These are phyloP conservation scores for Labeo rohita DNA, from an alignment of 2,113 vertebrate species.

Conservation along the genomic window DNA sequence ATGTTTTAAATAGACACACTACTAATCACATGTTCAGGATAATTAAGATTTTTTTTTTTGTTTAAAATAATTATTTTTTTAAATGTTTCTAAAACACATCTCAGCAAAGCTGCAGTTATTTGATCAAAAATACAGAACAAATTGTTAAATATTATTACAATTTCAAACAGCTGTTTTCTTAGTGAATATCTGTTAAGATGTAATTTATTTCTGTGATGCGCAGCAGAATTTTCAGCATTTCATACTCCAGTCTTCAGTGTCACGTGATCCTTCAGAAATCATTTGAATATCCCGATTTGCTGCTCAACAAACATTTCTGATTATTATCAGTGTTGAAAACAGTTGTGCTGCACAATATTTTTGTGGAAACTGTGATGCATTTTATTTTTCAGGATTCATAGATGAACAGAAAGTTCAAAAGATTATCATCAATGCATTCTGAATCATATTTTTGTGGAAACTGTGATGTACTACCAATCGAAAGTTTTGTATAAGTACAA, in stretches of 20 bases:
- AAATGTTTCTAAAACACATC: neutral
- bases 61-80: too few species aligned
- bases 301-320: too few species aligned
- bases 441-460: too few species aligned
- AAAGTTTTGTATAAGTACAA: too few species aligned
- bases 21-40: too few species aligned
- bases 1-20: neutral
- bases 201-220: neutral
- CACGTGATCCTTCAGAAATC: neutral
- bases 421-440: too few species aligned
- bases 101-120: neutral
- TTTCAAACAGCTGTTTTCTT: neutral
- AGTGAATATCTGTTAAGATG: neutral
- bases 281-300: neutral
- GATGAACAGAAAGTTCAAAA: too few species aligned
- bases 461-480: too few species aligned
- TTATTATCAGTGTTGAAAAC: neutral
- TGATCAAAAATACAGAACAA: neutral
- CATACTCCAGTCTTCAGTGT: neutral
- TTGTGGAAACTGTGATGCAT: too few species aligned
- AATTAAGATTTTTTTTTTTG: too few species aligned
- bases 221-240: neutral
- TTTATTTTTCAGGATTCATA: too few species aligned
- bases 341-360: too few species aligned
- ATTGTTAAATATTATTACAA: neutral